phyloP scores from a whole-genome alignment of 1,140 invertebrate species.

The Megalonaias nervosa region DNA sequence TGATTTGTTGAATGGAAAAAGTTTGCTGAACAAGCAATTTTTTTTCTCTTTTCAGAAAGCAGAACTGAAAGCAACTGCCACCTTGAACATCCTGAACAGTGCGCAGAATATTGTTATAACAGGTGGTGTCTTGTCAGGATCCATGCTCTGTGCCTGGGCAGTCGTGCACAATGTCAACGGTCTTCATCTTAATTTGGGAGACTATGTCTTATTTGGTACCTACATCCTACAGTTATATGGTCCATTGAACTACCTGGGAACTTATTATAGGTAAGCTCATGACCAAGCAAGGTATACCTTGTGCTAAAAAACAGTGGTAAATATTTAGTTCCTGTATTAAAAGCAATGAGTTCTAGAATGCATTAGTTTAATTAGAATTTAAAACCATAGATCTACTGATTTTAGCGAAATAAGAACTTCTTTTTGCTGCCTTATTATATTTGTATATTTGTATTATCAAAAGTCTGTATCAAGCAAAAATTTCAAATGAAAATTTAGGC shows the following conservation, averaged over 20 bases:
- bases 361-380: too few relatives aligned
- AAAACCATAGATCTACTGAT: not conserved
- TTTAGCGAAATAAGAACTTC: not conserved
- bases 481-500: not conserved
- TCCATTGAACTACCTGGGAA: constrained; percentile 97
- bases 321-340: not conserved
- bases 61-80: constrained; percentile 89
- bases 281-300: not conserved
- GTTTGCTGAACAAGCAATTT: not conserved
- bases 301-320: not conserved
- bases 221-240: constrained; percentile 98
- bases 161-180: constrained; percentile 72
- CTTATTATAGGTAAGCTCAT: constrained; percentile 91
- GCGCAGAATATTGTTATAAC: constrained; percentile 93
- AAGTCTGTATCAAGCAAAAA: not conserved
- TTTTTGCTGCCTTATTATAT: too few relatives aligned
- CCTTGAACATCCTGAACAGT: constrained; percentile 90
- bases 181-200: constrained; percentile 85
- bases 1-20: too few relatives aligned
- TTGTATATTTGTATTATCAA: not conserved
- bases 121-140: constrained; percentile 86
- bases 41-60: constrained; percentile 77
- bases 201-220: constrained; percentile 94
- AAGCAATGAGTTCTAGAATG: too few relatives aligned
- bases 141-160: constrained; percentile 86